Evolutionary conservation across 2,113 vertebrate species (phyloP), one percentile per base, ranked within the genome.

Genomic region (Grammomys surdaster): DNA sequence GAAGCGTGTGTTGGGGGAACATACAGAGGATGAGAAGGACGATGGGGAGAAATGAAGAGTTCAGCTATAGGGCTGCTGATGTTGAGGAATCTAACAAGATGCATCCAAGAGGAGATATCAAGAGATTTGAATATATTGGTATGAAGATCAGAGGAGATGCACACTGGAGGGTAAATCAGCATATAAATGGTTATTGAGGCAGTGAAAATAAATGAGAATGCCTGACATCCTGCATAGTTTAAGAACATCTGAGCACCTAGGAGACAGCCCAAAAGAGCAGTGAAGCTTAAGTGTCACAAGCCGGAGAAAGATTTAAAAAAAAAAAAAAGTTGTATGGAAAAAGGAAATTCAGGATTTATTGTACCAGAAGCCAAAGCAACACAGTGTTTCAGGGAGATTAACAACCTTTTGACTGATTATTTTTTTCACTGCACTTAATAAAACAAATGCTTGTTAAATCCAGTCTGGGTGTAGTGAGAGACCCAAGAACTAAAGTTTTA

Each of bases 121-220:
- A 96, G 67, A 86, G 56, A 78, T 81, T 91, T 86, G 73, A 88
- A 87, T 43, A 56, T 70, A 72, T 17, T 36, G 24, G 1, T 75
- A 65, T 86, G 43, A 96, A 84, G 31, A 65, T 78, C 58, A 31
- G 31, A 46, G 7, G 76, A 94, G 67, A 82, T 48, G 58, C 10
- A 93, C 65, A 46, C 3, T 86, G n/a, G 40, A 96, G 75, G 40
- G 75, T 67, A 91, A 89, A 91, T 88, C 76, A 75, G 78, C 75
- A 93, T 72, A 72, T 77, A 96, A 95, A 92, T 89, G 33, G 88
- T 78, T 95, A 88, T 95, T 75, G 56, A 96, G 82, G 75, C 70
- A 63, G 13, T 95, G 90, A 87, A 95, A 94, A 89, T 77, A 92
- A 96, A 93, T 87, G 76, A 95, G 78, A 93, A 75, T 82, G 22